These are phyloP conservation scores for Hassar affinis DNA, from an alignment of 2,113 vertebrate species.

Conservation along the genomic window DNA sequence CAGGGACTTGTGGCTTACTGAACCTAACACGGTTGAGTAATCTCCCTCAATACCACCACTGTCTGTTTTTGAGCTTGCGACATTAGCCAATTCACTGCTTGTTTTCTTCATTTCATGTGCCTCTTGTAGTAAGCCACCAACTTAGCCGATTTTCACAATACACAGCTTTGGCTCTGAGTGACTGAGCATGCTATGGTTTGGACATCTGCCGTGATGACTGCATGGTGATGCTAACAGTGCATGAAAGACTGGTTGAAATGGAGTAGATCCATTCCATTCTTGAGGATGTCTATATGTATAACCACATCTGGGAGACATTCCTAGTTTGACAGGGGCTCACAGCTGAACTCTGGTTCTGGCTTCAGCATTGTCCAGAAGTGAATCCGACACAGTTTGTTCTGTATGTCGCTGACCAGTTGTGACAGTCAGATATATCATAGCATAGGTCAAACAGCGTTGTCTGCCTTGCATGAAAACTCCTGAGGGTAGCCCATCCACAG, in stretches of 20 bases:
- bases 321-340: neutral
- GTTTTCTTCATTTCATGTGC: neutral
- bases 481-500: neutral
- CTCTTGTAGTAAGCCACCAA: no score
- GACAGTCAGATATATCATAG: neutral
- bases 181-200: neutral
- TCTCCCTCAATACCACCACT: no score
- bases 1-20: neutral
- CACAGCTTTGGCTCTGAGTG: neutral
- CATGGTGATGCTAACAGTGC: neutral
- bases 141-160: neutral
- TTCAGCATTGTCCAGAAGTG: neutral
- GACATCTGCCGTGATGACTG: neutral
- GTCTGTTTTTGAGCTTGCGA: neutral
- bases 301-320: neutral
- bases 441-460: neutral
- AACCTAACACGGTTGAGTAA: neutral
- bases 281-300: neutral
- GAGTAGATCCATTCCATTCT: neutral
- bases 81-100: neutral
- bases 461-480: neutral
- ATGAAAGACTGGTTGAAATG: neutral
- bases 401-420: neutral
- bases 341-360: neutral
- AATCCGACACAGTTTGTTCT: neutral